Base-by-base conservation (phyloP, 2,888 invertebrate genomes). In the Theretra japonica region DNA sequence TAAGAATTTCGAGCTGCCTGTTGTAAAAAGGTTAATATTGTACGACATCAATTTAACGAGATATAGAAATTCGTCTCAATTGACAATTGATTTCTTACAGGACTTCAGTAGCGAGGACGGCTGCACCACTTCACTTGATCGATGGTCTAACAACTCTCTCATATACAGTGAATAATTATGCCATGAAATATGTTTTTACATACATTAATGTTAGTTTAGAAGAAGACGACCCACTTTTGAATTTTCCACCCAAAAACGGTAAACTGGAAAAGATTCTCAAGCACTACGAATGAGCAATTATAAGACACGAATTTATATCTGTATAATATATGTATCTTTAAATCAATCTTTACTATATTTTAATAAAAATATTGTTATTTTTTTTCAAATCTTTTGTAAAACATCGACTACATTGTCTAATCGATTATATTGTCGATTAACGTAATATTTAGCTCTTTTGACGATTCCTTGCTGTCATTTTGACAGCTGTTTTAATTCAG, bases 71-170 rank as follows among this genome's bases (percentile, higher is more conserved):
- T 33, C 41, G 11, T 11, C 11, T 11, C 15, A 15, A 53, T 62
- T 19, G 19, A 41, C 30, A 6, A 58, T 70, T 8, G 23, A 21
- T 0, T 60, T 33, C 4, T 59, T 48, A 0, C 73, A 81, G 80
- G 15, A 75, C 76, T 15, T 56, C 73, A 53, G 56, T 69, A 17
- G 69, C 73, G 3, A 30, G 73, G 68, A 79, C 80, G 0, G 33
- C 73, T 2, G 70, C 79, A 4, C 80, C 81, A 2, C 57, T 77
- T 15, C 76, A 82, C 73, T 68, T 77, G 33, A 73, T 79, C 4
- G 86, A 86, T 72, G 87, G 87, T 0, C 68, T 86, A 11, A 78
- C 83, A 33, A 80, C 81, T 28, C 30, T 87, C 7, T 59, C 78
- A 0, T 86, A 86, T 50, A 75, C 58, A 23, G 62, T 84, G 7